phyloP scores from a whole-genome alignment of 1,140 invertebrate genomes.

The Ips typographus region DNA sequence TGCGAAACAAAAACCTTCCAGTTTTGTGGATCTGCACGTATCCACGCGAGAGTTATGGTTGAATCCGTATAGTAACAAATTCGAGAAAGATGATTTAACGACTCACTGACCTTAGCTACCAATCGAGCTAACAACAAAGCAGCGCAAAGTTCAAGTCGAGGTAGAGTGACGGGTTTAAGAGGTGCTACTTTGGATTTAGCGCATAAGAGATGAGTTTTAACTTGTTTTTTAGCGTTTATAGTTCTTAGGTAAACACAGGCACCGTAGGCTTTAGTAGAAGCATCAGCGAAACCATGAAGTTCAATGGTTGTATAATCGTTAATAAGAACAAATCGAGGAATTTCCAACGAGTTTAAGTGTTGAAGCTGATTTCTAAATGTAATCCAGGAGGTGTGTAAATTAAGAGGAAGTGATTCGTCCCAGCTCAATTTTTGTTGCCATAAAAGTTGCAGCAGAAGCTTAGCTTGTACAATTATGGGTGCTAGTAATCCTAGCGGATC shows the following conservation, averaged over 20 bases:
- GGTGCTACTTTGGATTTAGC: too few species aligned
- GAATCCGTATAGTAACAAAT: too few species aligned
- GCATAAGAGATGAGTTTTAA: too few species aligned
- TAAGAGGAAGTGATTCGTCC: conserved; percentile 9
- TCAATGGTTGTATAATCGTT: background rate
- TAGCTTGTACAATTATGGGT: conserved; percentile 10
- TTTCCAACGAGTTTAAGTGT: background rate
- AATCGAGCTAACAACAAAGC: too few species aligned
- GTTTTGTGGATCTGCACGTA: too few species aligned
- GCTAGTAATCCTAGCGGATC: conserved; percentile 15
- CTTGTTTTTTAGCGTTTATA: too few species aligned
- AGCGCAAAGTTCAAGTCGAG: too few species aligned
- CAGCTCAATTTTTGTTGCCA: conserved; percentile 14
- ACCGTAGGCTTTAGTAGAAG: conserved; percentile 13
- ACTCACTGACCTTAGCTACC: too few species aligned
- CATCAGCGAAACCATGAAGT: conserved; percentile 11
- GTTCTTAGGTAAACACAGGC: background rate
- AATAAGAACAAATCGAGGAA: background rate
- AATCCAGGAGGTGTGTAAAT: background rate
- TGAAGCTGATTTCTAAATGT: background rate
- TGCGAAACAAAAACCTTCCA: too few species aligned
- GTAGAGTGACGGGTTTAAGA: too few species aligned
- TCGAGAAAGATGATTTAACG: too few species aligned
- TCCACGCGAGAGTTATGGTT: too few species aligned
- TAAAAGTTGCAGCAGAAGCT: conserved; percentile 12